Base-by-base conservation (phyloP, 2,113 vertebrate species). In the Vimba vimba region DNA sequence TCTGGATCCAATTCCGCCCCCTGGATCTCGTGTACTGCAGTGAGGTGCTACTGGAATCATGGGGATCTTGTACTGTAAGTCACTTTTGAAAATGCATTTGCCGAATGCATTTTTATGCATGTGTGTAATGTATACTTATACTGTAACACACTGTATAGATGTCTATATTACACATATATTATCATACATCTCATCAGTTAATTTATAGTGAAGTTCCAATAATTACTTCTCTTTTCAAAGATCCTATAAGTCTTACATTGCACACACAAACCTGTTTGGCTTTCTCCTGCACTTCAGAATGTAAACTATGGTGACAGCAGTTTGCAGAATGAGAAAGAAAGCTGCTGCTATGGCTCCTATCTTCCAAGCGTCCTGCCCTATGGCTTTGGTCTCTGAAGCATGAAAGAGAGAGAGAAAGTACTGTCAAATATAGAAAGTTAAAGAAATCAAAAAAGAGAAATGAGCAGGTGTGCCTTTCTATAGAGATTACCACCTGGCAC, bases 341-440 rank as follows among this genome's bases (percentile, higher is more conserved):
- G 92, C 92, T 83, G 92, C 91, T 75, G 88, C 91, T 86, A 93
- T 92, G 43, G 90, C 92, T n/a, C 94, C 93, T n/a, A 92, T 94
- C 90, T 94, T 94, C 95, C 95, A 95, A 15, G 91, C 85, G 71
- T 95, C 91, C 64, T 93, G 89, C 50, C 89, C 88, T 81, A 85
- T 21, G 45, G 45, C 85, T 39, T 85, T 64, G 43, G 27, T 80
- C 74, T 82, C 79, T 85, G 50, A 45, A 83, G 60, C 88, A 79
- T 45, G 25, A 89, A 25, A 75, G 23, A 84, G 19, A 85, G 11
- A 87, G 25, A 4, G 13, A 36, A 39, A 62, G 50, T 15, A 66
- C 60, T 17, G 74, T 68, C 79, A 79, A 68, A 47, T 66, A 25
- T 77, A 52, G 60, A 36, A 85, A 85, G 60, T 64, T 85, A 45